phyloP scores from a whole-genome alignment of 1,140 invertebrate species.

The Diorhabda carinulata region DNA sequence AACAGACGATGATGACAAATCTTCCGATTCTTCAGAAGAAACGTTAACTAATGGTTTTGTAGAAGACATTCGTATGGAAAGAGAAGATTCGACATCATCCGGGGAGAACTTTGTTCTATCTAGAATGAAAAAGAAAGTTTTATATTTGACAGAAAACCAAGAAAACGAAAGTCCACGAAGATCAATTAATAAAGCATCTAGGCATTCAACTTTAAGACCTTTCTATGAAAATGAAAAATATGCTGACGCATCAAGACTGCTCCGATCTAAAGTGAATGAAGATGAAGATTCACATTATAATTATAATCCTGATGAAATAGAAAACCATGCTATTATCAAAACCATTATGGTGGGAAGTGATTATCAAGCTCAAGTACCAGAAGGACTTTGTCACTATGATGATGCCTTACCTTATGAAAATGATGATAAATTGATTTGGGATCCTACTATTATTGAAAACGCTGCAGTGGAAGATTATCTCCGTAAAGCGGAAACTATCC shows the following conservation, averaged over 20 bases:
- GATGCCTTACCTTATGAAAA: slow-evolving; percentile 78
- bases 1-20: slow-evolving; percentile 36
- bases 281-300: slow-evolving; percentile 29
- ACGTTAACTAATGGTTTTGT: slow-evolving; percentile 96
- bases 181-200: neutral
- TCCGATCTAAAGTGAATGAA: slow-evolving; percentile 40
- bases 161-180: slow-evolving; percentile 34
- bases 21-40: slow-evolving; percentile 67
- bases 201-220: slow-evolving; percentile 35
- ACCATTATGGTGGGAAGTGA: slow-evolving; percentile 70
- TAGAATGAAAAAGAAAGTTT: slow-evolving; percentile 86
- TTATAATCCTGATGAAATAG: slow-evolving; percentile 29
- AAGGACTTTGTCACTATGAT: slow-evolving; percentile 83
- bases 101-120: slow-evolving; percentile 66
- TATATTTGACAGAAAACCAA: slow-evolving; percentile 54
- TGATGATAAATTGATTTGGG: slow-evolving; percentile 91
- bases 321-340: slow-evolving; percentile 25
- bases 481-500: slow-evolving; percentile 59
- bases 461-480: slow-evolving; percentile 77
- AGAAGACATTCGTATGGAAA: slow-evolving; percentile 90
- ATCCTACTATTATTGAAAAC: slow-evolving; percentile 72
- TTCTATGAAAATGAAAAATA: slow-evolving; percentile 43
- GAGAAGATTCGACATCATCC: slow-evolving; percentile 68
- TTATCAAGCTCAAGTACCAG: slow-evolving; percentile 88
- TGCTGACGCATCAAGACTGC: slow-evolving; percentile 42